A percentile compares a stretch with the other conserved stretches of the same genome.
Conservation (phyloP, 1,140 invertebrate species). For the Stenopsyche tienmushanensis region DNA sequence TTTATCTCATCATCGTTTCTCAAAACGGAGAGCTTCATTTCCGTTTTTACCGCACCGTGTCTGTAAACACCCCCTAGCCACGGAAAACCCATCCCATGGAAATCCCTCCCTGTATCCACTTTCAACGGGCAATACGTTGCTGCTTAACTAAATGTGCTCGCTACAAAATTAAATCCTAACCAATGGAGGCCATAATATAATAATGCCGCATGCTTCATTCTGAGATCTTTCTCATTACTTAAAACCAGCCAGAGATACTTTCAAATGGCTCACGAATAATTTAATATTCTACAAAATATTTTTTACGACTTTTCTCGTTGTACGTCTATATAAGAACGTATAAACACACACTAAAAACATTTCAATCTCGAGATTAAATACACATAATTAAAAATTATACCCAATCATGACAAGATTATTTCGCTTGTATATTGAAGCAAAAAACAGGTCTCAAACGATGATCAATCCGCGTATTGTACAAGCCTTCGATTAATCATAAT, state of each 20-base stretch:
- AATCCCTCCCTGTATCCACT: slow-evolving; percentile 5
- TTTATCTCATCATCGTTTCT: background rate
- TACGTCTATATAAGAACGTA: too few species aligned
- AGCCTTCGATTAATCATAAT: too few species aligned
- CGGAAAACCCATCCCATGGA: too few species aligned
- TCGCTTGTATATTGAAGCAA: too few species aligned
- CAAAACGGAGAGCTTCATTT: slow-evolving; percentile 7
- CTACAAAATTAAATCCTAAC: slow-evolving; percentile 42
- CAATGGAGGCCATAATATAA: slow-evolving; percentile 41
- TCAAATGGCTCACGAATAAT: background rate
- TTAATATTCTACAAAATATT: background rate
- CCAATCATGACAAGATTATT: too few species aligned
- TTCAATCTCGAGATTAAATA: too few species aligned
- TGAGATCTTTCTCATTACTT: slow-evolving; percentile 13
- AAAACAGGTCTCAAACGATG: too few species aligned
- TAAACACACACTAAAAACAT: too few species aligned
- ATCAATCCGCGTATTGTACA: too few species aligned
- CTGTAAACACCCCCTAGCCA: slow-evolving; percentile 12
- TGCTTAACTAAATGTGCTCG: slow-evolving; percentile 38
- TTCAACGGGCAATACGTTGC: slow-evolving; percentile 33
- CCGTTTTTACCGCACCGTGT: slow-evolving; percentile 6
- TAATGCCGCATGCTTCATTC: slow-evolving; percentile 26
- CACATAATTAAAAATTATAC: too few species aligned
- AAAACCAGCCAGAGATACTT: slow-evolving; percentile 9
- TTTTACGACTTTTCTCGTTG: too few species aligned